phyloP scores from a whole-genome alignment of 1,140 invertebrate genomes.

The Carcinoscorpius rotundicauda region DNA sequence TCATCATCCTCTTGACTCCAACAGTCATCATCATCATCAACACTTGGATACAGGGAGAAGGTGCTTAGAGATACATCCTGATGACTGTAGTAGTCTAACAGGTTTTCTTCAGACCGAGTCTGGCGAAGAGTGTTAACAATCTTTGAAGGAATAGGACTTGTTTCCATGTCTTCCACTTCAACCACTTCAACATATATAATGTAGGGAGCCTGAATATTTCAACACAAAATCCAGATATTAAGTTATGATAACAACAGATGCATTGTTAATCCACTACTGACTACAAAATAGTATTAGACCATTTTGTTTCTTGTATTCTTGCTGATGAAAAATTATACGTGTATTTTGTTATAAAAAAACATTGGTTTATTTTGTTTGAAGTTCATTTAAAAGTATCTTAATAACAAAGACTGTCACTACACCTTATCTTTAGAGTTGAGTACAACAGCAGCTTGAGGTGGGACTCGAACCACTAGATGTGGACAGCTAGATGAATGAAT shows the following conservation, averaged over 20 bases:
- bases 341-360: too few relatives aligned
- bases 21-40: constrained; percentile 49
- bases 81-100: constrained; percentile 32
- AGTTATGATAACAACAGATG: too few relatives aligned
- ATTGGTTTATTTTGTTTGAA: too few relatives aligned
- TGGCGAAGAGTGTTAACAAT: constrained; percentile 60
- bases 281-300: too few relatives aligned
- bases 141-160: constrained; percentile 60
- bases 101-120: constrained; percentile 87
- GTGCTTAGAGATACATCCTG: constrained; percentile 20
- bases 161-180: constrained; percentile 73
- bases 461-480: constrained; percentile 81
- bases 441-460: constrained; percentile 87
- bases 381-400: too few relatives aligned
- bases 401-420: too few relatives aligned
- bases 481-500: constrained; percentile 49
- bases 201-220: constrained; percentile 68
- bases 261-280: too few relatives aligned
- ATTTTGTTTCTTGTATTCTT: too few relatives aligned
- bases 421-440: constrained; percentile 98
- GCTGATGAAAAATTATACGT: too few relatives aligned
- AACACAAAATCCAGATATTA: constrained; percentile 22
- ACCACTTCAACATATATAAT: constrained; percentile 95
- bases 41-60: constrained; percentile 21
- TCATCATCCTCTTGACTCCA: constrained; percentile 97